Evolutionary conservation across 2,888 invertebrate genomes (phyloP).

Genomic region (Lasius platythorax): DNA sequence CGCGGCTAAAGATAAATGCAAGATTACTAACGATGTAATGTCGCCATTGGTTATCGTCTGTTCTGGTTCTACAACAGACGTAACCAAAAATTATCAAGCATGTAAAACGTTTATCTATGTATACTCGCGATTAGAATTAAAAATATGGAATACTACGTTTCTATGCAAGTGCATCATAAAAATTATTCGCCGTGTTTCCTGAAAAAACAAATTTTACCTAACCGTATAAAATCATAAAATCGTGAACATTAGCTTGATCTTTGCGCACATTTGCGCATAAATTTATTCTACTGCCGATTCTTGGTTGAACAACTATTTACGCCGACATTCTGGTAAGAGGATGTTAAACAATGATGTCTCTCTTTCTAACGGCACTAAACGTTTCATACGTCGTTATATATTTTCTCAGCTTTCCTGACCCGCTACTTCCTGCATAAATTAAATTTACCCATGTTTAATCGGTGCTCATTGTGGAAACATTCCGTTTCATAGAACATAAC

Average conservation of each 20-base stretch:
- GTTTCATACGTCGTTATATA: constrained; percentile 57
- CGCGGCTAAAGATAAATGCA: constrained; percentile 29
- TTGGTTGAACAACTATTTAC: constrained; percentile 74
- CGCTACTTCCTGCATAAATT: constrained; percentile 65
- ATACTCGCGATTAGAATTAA: not conserved
- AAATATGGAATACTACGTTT: not conserved
- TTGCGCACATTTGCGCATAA: constrained; percentile 43
- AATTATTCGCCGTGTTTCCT: not conserved
- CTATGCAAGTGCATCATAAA: not conserved
- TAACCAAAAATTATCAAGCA: constrained; percentile 6
- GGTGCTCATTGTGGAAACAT: constrained; percentile 4
- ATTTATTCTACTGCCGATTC: constrained; percentile 70
- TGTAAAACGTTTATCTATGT: not conserved
- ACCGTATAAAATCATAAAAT: not conserved
- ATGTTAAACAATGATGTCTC: constrained; percentile 76
- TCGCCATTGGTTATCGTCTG: constrained; percentile 34
- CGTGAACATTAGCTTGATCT: constrained; percentile 36
- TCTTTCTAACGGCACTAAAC: constrained; percentile 46
- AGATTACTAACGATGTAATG: constrained; percentile 35
- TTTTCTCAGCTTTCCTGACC: constrained; percentile 68
- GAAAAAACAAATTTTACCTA: not conserved
- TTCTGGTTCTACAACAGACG: not conserved
- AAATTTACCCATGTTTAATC: constrained; percentile 61
- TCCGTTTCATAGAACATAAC: constrained; percentile 18
- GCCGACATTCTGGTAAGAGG: constrained; percentile 71